These are phyloP conservation scores for Diadegma fenestrale DNA, from an alignment of 2,888 invertebrate species.

Conservation along the genomic window DNA sequence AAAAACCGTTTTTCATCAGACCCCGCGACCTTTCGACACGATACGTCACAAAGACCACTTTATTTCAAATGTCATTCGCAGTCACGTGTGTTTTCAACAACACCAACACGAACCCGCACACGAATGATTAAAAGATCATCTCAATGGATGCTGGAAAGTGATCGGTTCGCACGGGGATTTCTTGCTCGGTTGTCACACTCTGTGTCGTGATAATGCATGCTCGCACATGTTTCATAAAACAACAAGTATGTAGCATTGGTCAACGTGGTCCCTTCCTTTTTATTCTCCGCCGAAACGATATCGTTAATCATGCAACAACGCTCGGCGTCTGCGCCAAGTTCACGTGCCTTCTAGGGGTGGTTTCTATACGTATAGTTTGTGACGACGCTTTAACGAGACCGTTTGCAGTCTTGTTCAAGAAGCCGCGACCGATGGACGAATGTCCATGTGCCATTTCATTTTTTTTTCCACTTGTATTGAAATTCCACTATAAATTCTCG, in stretches of 20 bases:
- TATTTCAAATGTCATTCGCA: slow-evolving; percentile 31
- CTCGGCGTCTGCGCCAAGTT: slow-evolving; percentile 76
- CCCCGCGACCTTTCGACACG: not conserved
- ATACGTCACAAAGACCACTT: slow-evolving; percentile 2
- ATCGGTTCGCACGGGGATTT: slow-evolving; percentile 16
- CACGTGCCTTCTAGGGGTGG: slow-evolving; percentile 75
- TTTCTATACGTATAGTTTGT: slow-evolving; percentile 69
- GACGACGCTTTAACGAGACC: slow-evolving; percentile 68
- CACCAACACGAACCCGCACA: no score
- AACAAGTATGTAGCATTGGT: not conserved
- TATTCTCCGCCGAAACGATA: slow-evolving; percentile 3
- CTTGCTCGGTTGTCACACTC: slow-evolving; percentile 5
- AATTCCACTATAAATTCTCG: not conserved
- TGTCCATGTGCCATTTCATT: not conserved
- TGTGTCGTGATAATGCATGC: slow-evolving; percentile 9
- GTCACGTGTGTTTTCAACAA: not conserved
- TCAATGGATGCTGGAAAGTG: not conserved
- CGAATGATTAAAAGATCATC: slow-evolving; percentile 21
- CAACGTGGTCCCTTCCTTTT: not conserved
- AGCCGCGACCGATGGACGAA: slow-evolving; percentile 74
- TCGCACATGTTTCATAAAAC: not conserved
- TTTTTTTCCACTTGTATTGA: not conserved
- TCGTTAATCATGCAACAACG: slow-evolving; percentile 58
- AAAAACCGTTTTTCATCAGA: not conserved
- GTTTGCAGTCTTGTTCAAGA: slow-evolving; percentile 76